These are phyloP conservation scores for Pelosia muscerda DNA, from an alignment of 2,888 invertebrate genomes.

Conservation along the genomic window DNA sequence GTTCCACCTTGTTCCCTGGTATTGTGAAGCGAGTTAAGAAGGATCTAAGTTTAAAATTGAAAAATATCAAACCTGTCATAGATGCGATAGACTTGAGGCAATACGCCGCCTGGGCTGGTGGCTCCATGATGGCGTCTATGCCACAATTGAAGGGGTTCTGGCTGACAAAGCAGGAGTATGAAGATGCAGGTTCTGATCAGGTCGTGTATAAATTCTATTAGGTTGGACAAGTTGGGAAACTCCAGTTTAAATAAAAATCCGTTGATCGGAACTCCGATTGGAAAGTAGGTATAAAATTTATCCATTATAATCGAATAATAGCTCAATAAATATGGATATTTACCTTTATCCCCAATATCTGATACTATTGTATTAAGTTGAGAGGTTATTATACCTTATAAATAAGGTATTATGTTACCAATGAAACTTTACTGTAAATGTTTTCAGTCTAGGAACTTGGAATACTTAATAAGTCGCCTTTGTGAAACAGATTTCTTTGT, in stretches of 20 bases:
- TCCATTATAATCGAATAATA: too few relatives aligned
- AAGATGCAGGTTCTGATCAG: conserved; percentile 95
- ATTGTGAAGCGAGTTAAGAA: conserved; percentile 96
- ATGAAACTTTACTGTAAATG: background rate
- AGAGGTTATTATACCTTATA: too few relatives aligned
- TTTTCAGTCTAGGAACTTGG: too few relatives aligned
- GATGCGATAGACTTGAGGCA: conserved; percentile 95
- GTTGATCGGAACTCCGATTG: too few relatives aligned
- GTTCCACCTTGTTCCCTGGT: conserved; percentile 94
- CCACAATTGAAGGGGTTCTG: conserved; percentile 97
- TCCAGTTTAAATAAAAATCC: too few relatives aligned
- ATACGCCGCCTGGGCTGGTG: conserved; percentile 98
- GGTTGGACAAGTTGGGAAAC: background rate
- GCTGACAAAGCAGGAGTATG: conserved; percentile 97
- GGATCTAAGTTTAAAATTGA: conserved; percentile 89
- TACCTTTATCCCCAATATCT: too few relatives aligned
- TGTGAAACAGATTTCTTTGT: too few relatives aligned
- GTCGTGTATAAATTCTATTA: conserved; percentile 97
- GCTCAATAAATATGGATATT: too few relatives aligned
- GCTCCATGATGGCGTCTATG: conserved; percentile 96
- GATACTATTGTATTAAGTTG: too few relatives aligned
- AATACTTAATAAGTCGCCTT: too few relatives aligned
- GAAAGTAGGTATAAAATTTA: too few relatives aligned
- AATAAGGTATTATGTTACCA: background rate
- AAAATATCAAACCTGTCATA: conserved; percentile 89